Percentiles rank a stretch among this genome's conserved stretches.
These are phyloP conservation scores for Spinibarbus caldwelli DNA, from an alignment of 2,797 vertebrate genomes.

Conservation along the genomic window DNA sequence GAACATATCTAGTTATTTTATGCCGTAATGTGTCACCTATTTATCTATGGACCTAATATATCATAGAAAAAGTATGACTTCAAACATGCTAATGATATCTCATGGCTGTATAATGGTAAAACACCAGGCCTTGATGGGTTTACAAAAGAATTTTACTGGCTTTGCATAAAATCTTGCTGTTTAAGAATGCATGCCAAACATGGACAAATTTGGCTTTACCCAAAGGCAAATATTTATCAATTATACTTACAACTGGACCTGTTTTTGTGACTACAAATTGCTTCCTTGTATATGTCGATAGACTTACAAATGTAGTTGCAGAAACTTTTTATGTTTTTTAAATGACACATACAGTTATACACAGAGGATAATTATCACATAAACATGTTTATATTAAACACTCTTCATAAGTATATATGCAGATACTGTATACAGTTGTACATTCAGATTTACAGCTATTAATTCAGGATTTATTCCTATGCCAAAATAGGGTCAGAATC, in stretches of 20 bases:
- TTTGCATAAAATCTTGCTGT: neutral
- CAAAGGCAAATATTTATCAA: neutral
- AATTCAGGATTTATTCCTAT: neutral
- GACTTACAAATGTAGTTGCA: neutral
- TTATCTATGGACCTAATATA: neutral
- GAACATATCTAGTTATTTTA: neutral
- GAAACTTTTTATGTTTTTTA: neutral
- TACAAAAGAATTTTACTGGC: neutral
- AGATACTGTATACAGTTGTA: neutral
- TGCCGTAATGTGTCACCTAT: neutral
- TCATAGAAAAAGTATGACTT: neutral
- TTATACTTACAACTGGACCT: neutral
- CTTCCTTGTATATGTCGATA: neutral
- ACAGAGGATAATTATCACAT: neutral
- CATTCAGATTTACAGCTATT: neutral
- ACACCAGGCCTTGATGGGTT: neutral
- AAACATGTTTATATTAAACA: neutral
- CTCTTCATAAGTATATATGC: neutral
- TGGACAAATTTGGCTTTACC: neutral
- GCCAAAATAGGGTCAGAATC: neutral
- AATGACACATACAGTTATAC: too few relatives aligned
- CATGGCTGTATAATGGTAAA: neutral
- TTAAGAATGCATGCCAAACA: neutral
- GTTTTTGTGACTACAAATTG: too few relatives aligned
- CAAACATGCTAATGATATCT: neutral